Evolutionary conservation across 2,888 invertebrate genomes (phyloP), one percentile per base, ranked within the genome.

Genomic region (Dastarcus helophoroides): DNA sequence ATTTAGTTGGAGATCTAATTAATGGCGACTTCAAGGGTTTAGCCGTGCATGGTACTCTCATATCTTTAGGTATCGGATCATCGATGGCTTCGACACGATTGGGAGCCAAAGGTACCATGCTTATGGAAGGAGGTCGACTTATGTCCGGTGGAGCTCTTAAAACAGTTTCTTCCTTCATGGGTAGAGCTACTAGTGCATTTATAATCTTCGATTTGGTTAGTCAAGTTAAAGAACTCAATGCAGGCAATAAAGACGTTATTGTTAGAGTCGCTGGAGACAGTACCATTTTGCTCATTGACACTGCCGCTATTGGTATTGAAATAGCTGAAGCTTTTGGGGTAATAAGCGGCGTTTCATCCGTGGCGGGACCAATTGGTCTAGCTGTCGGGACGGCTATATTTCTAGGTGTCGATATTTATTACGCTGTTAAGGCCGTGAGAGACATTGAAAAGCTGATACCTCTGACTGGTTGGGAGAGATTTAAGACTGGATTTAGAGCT

Each of bases 381-480:
- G 19, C 19, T 7, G n/a, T 19, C 7, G 19, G 19, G n/a, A n/a
- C 7, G 7, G n/a, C n/a, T n/a, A n/a, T 19, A 7, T n/a, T 19
- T 7, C 7, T 19, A 7, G 19, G 19, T 7, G n/a, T n/a, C n/a
- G 19, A 19, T 7, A n/a, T 19, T n/a, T 19, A 19, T n/a, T 19
- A 7, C n/a, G 19, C 19, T 7, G 19, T 19, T 19, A 19, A n/a
- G n/a, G 7, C 7, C 7, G 19, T 19, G 19, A n/a, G n/a, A 7
- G 7, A 7, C n/a, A 19, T 19, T 7, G 19, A 19, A 7, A 19
- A 19, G n/a, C 7, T 19, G 7, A 19, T 19, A 7, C 19, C 7
- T n/a, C 19, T 19, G 7, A 19, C 19, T 19, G 19, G 19, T 19
- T 19, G 19, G 19, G 19, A 19, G 19, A 19, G n/a, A 19, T 19